Evolutionary conservation across 2,888 invertebrate genomes (phyloP).

Genomic region (Pachydiplax longipennis): DNA sequence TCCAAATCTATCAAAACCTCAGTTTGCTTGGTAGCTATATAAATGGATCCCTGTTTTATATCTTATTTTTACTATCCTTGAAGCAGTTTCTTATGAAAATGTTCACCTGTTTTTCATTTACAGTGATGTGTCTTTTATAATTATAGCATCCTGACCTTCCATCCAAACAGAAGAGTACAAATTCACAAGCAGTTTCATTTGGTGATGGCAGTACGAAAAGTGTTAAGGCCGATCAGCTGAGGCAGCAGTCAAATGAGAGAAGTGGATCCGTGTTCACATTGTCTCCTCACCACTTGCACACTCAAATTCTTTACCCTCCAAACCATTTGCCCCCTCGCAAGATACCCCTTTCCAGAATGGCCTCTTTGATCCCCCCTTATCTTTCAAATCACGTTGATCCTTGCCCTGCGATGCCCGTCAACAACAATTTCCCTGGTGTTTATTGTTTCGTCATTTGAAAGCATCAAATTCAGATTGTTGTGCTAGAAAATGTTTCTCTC

Average conservation of each 20-base stretch:
- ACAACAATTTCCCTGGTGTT: background rate
- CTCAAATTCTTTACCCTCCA: constrained; percentile 38
- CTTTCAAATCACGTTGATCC: constrained; percentile 11
- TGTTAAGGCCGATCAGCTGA: background rate
- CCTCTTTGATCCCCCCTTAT: background rate
- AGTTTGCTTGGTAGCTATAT: too few relatives aligned
- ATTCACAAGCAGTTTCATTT: background rate
- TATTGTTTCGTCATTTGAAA: constrained; percentile 4
- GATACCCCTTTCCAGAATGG: constrained; percentile 25
- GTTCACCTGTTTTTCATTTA: background rate
- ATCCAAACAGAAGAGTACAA: constrained; percentile 41
- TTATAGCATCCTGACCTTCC: constrained; percentile 24
- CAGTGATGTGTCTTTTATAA: background rate
- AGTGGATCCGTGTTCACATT: constrained; percentile 17
- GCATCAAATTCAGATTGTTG: background rate
- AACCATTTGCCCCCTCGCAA: constrained; percentile 10
- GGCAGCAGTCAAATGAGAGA: background rate
- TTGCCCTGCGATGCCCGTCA: background rate
- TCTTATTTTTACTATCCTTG: background rate
- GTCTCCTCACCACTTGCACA: constrained; percentile 5
- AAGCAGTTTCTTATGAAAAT: background rate
- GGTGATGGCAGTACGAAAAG: constrained; percentile 13
- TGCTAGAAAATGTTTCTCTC: constrained; percentile 5
- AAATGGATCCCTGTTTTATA: too few relatives aligned
- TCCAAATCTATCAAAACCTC: too few relatives aligned